These are phyloP conservation scores for Frieseomelitta varia DNA, from an alignment of 1,140 invertebrate species.

Conservation along the genomic window DNA sequence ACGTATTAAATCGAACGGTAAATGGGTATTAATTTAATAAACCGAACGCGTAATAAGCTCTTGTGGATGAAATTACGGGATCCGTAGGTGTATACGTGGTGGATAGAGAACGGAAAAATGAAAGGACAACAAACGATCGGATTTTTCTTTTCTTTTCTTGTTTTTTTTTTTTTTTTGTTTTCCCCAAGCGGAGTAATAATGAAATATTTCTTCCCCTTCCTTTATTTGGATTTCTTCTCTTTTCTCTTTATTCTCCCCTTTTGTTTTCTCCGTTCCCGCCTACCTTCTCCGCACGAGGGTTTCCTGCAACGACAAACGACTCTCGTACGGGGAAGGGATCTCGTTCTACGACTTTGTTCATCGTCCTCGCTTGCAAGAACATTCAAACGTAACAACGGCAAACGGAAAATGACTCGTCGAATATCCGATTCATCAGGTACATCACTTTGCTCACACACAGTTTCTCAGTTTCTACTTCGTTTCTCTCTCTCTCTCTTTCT, in stretches of 20 bases:
- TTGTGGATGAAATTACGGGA: background rate
- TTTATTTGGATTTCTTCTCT: background rate
- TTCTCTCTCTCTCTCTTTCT: background rate
- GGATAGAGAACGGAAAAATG: background rate
- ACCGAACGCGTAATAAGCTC: conserved; percentile 19
- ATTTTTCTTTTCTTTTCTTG: background rate
- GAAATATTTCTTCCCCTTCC: too few species aligned
- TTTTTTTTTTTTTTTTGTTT: background rate
- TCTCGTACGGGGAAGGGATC: background rate
- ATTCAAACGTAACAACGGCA: conserved; percentile 36
- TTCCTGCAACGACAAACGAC: background rate
- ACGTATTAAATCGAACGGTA: conserved; percentile 19
- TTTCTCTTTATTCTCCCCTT: background rate
- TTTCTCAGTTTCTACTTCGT: background rate
- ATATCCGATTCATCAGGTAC: conserved; percentile 69
- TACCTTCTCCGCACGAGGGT: too few species aligned
- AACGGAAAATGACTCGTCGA: conserved; percentile 50
- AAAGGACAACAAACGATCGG: background rate
- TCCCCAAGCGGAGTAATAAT: too few species aligned
- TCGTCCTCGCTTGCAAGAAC: conserved; percentile 25
- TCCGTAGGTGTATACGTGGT: too few species aligned
- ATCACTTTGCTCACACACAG: conserved; percentile 56
- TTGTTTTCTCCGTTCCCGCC: background rate
- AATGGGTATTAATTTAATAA: conserved; percentile 35
- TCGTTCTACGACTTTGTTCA: background rate